phyloP scores from a whole-genome alignment of 1,140 invertebrate genomes.

The Schlechtendalia chinensis region DNA sequence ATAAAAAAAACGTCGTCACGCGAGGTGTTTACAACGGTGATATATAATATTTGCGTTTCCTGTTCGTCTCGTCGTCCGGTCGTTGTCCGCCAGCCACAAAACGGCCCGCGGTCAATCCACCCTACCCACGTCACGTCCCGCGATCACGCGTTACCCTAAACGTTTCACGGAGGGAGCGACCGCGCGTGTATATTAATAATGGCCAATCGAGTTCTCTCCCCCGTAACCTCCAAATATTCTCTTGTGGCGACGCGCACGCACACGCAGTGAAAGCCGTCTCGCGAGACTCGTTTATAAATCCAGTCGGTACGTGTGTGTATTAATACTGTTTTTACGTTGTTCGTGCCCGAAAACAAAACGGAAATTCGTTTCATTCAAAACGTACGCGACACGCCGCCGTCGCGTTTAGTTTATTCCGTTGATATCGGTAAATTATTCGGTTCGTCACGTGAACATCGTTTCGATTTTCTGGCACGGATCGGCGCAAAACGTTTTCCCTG shows the following conservation, averaged over 20 bases:
- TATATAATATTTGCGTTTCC: background rate
- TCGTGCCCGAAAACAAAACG: background rate
- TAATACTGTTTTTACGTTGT: background rate
- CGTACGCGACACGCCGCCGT: background rate
- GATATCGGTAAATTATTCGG: conserved; percentile 6
- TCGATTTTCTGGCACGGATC: conserved; percentile 23
- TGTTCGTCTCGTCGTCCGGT: background rate
- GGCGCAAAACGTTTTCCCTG: background rate
- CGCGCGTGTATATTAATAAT: background rate
- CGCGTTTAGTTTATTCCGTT: too few relatives aligned
- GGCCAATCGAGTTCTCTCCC: conserved; percentile 26
- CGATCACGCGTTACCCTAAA: background rate
- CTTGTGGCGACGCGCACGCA: background rate
- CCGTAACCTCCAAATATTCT: background rate
- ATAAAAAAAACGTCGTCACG: background rate
- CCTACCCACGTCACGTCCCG: too few relatives aligned
- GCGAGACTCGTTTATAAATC: background rate
- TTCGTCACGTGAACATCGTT: conserved; percentile 12
- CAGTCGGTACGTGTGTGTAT: background rate
- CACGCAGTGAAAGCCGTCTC: background rate
- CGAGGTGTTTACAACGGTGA: background rate
- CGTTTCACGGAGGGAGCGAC: background rate
- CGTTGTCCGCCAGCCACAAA: conserved; percentile 25
- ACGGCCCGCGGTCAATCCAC: background rate
- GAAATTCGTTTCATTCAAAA: conserved; percentile 19